phyloP scores from a whole-genome alignment of 37 sponge, comb jelly and placozoan genomes.

The Agelas oroides region DNA sequence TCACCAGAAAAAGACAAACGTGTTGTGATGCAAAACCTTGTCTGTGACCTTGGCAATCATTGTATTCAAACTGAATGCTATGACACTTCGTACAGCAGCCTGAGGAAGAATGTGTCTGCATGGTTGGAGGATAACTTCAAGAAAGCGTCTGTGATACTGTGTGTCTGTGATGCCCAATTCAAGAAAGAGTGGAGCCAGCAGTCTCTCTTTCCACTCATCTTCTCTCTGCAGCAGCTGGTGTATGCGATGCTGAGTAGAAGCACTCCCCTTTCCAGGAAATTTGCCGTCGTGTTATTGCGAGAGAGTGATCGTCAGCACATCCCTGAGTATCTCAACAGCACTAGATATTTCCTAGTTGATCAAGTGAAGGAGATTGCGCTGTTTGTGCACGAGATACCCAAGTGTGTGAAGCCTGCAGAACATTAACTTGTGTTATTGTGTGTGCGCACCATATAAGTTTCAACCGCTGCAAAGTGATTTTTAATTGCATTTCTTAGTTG shows the following conservation, averaged over 20 bases:
- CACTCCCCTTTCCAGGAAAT: neutral
- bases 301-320: neutral
- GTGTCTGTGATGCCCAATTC: slow-evolving; percentile 28
- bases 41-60: neutral
- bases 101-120: neutral
- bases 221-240: slow-evolving; percentile 5
- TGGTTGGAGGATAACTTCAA: slow-evolving; percentile 27
- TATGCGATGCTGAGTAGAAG: neutral
- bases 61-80: neutral
- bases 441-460: too few relatives aligned
- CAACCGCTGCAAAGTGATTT: too few relatives aligned
- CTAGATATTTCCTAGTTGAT: slow-evolving; percentile 20
- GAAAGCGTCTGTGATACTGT: slow-evolving; percentile 11
- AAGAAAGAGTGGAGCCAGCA: slow-evolving; percentile 16
- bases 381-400: slow-evolving; percentile 21
- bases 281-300: slow-evolving; percentile 8
- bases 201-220: neutral
- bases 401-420: too few relatives aligned
- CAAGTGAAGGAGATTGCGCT: slow-evolving; percentile 29
- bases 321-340: slow-evolving; percentile 16
- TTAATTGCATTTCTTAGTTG: too few relatives aligned
- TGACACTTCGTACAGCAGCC: slow-evolving; percentile 2
- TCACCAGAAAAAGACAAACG: slow-evolving; percentile 18
- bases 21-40: slow-evolving; percentile 11
- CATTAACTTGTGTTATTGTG: too few relatives aligned